Evolutionary conservation across 1,140 invertebrate species (phyloP), one percentile per base, ranked within the genome.

Genomic region (Polyergus mexicanus): DNA sequence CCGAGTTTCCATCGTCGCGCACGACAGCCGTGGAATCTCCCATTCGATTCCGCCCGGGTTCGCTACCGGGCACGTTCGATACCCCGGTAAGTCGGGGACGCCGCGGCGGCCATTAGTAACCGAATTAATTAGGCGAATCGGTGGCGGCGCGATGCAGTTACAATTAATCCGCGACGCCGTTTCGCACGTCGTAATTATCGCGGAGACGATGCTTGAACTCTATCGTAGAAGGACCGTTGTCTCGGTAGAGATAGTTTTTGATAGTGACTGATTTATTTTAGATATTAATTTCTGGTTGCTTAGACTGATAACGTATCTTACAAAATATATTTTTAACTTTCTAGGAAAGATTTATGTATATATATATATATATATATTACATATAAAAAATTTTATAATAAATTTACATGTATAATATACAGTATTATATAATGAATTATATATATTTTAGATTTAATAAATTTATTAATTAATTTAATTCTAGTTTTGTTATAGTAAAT

Each of bases 41-140:
- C 78, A 62, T 63, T 80, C 81, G 69, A 88, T 86, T 81, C 76
- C 71, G 78, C 72, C 62, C 51, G 71, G 32, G 19, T 51, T 58
- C 76, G 88, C 76, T 76, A 78, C 74, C 19, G 56, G 86, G 74
- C 87, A 86, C 78, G 89, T 87, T 89, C 91, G 88, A 87, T 88
- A 56, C 71, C 68, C 13, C 32, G 74, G 72, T 56, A 69, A 84
- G 72, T 88, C 89, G 84, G 81, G 89, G 74, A 90, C 86, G 87
- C 84, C 89, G 78, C 84, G 88, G 89, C 86, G 83, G 83, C 92
- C 93, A 95, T 95, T 94, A 94, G 92, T 95, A 95, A 95, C 92
- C 93, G 93, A 95, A 95, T 95, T 95, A 94, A 95, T 95, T 95
- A 94, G 92, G 93, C 93, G 94, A 94, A 94, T 94, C 93, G 94